Percentiles rank a stretch among this genome's conserved stretches.
These are phyloP conservation scores for Tragelaphus imberbis DNA, from an alignment of 2,113 vertebrate genomes.

Conservation along the genomic window DNA sequence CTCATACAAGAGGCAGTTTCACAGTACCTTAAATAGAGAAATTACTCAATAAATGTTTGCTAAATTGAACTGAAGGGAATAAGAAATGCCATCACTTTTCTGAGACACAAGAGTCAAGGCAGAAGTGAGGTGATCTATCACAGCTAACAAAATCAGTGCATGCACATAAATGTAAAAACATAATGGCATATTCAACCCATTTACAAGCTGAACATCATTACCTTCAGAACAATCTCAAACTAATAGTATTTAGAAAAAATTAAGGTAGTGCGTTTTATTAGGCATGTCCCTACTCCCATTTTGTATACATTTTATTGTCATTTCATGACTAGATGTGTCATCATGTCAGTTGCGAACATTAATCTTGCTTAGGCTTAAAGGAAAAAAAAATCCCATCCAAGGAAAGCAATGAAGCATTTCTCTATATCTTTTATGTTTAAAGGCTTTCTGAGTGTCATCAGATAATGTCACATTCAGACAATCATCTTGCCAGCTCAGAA, in stretches of 20 bases:
- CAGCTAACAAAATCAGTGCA: constrained; percentile 25
- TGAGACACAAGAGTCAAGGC: neutral
- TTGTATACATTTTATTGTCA: constrained; percentile 6
- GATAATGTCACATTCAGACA: constrained; percentile 61
- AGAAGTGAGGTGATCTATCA: constrained; percentile 30
- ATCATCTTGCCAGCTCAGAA: constrained; percentile 49
- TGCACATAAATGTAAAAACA: constrained; percentile 16
- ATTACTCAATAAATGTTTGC: neutral
- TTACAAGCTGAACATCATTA: constrained; percentile 40
- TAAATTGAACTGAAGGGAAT: neutral
- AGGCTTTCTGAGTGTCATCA: constrained; percentile 56
- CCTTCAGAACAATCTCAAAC: constrained; percentile 23
- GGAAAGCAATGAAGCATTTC: constrained; percentile 49
- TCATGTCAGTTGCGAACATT: constrained; percentile 51
- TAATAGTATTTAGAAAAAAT: constrained; percentile 40
- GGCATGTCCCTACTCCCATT: neutral
- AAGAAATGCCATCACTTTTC: neutral
- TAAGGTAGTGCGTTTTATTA: neutral
- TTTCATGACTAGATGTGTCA: constrained; percentile 34
- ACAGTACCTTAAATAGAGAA: neutral
- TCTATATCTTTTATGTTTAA: constrained; percentile 39
- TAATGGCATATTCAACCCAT: constrained; percentile 15
- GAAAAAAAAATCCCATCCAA: constrained; percentile 15
- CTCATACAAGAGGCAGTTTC: neutral
- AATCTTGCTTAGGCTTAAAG: constrained; percentile 51